phyloP scores from a whole-genome alignment of 23 tunicate genomes.

The Aplidium turbinatum region DNA sequence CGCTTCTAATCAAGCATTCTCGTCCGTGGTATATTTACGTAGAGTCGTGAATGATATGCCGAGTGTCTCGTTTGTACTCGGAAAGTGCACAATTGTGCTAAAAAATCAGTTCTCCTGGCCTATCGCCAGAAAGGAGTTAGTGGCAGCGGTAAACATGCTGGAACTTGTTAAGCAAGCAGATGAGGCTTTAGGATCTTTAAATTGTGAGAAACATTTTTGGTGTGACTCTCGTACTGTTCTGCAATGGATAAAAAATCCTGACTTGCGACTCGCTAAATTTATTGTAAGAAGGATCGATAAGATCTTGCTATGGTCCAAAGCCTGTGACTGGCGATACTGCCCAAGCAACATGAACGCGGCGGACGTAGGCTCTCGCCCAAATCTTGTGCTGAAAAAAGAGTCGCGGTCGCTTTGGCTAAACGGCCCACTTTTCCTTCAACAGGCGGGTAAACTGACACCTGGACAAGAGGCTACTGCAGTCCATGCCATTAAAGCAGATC shows the following conservation, averaged over 20 bases:
- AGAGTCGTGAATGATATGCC: neutral
- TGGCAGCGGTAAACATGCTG: neutral
- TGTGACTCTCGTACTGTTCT: slow-evolving; percentile 7
- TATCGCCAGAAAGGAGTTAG: slow-evolving; percentile 15
- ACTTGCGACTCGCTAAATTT: slow-evolving; percentile 6
- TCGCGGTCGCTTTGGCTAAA: neutral
- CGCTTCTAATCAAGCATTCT: slow-evolving; percentile 14
- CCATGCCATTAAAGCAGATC: too few relatives aligned
- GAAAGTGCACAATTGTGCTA: slow-evolving; percentile 1
- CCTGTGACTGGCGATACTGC: slow-evolving; percentile 5
- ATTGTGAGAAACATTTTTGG: slow-evolving; percentile 4
- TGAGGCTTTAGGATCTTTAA: neutral
- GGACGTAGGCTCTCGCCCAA: slow-evolving; percentile 10
- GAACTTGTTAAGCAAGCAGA: neutral
- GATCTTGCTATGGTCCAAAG: neutral
- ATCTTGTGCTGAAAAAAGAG: neutral
- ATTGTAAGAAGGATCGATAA: neutral
- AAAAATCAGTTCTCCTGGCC: neutral
- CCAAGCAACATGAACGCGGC: slow-evolving; percentile 1
- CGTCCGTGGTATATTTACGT: neutral
- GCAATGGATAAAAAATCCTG: slow-evolving; percentile 12
- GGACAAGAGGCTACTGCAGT: too few relatives aligned
- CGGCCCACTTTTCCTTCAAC: too few relatives aligned
- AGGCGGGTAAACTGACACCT: too few relatives aligned
- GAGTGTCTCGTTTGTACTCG: slow-evolving; percentile 9